Evolutionary conservation across 92 coral and sea anemone genomes (phyloP), one percentile per base, ranked within the genome.

Genomic region (Montipora capitata): DNA sequence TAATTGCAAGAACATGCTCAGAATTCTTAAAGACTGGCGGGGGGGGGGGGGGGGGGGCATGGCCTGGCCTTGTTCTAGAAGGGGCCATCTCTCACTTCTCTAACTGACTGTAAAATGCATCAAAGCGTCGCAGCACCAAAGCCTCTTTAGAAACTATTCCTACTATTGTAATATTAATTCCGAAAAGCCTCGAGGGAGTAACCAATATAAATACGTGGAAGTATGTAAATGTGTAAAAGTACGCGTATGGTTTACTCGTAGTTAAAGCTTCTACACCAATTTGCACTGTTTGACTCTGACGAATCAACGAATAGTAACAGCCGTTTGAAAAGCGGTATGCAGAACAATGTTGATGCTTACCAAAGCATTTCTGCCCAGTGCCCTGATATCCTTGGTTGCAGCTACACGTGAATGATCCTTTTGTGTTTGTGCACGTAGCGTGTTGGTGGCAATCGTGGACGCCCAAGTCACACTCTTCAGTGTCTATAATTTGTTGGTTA

Each of bases 311-410:
- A 12, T 58, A 16, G 12, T 58, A 16, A 58, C 64, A 9, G 64
- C n/a, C 4, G 4, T 58, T 7, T 27, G 35, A 27, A 27, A 27
- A 1, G 35, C 10, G 10, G 10, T 10, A 1, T 48, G 10, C 6
- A 48, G 52, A 48, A 48, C 0, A 48, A 27, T 27, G 35, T 48
- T 48, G 52, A 78, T 20, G 42, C 92, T 43, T 81, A 94, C 98
- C 98, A 83, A 40, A n/a, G 72, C 98, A 96, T 7, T 62, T 56
- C 65, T 88, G 83, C 10, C 99, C 99, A 15, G 95, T 93, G 12
- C 99, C 99, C 77, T 78, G 80, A 87, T 92, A 96, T 45, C 99
- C 99, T 58, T 76, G 45, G 45, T 74, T 70, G 72, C 99, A 96
- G 43, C 44, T 65, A 62, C 99, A 96, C 2, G 67, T 85, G 79